Evolutionary conservation across 37 sponge, comb jelly and placozoan species (phyloP), one percentile per base, ranked within the genome.

Genomic region (Chondrosia reniformis): DNA sequence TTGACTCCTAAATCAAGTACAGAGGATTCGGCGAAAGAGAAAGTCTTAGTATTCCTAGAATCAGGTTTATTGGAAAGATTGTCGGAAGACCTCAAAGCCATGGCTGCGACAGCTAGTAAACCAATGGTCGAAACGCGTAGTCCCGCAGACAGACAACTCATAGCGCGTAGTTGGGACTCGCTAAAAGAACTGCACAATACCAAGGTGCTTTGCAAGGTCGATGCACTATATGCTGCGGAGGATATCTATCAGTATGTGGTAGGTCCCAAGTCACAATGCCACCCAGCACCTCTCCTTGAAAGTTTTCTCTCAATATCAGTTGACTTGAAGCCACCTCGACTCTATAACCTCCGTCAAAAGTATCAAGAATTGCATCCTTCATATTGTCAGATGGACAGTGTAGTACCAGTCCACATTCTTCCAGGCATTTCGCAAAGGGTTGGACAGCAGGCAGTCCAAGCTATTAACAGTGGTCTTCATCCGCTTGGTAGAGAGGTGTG

Each of bases 401-500:
- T 69, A 43, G 72, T 69, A 6, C n/a, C 17, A 24, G 44, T 21
- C n/a, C 43, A 34, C 43, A 39, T 69, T 24, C 15, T 39, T 9
- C 37, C 39, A 24, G 17, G 42, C 22, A 24, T 44, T 21, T 34
- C 32, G 25, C 44, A n/a, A 31, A 44, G 22, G 39, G 72, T 44
- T 13, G 72, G 42, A 24, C n/a, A 34, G n/a, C 4, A 44, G 36
- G 72, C 72, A 43, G 41, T 17, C 6, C 15, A 25, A 59, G 90
- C 82, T 27, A 55, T 81, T 15, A 42, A 46, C 58, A 61, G 12
- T 36, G 81, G 86, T 0, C 67, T 89, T 42, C 59, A 69, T 34
- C 78, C 85, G 0, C 67, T 85, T 40, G 90, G 88, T 38, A 31
- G 76, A 13, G 71, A 84, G 75, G 56, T 80, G 46, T 87, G 87